These are phyloP conservation scores for Sylvicola cinctus DNA, from an alignment of 2,888 invertebrate species.

Conservation along the genomic window DNA sequence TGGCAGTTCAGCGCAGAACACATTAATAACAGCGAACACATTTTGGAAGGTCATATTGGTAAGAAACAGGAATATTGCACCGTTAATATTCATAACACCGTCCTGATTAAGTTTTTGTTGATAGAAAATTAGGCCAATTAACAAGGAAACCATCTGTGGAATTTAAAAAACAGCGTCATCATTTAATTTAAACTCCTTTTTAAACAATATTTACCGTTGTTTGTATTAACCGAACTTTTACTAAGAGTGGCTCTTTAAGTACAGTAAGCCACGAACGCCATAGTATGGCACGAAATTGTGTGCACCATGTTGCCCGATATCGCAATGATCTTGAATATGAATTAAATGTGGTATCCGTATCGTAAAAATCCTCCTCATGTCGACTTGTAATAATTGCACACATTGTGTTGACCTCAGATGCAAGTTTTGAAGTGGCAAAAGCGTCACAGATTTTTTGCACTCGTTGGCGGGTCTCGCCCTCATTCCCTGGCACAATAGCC, in stretches of 20 bases:
- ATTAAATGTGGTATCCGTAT: too few species aligned
- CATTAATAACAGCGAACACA: slow-evolving; percentile 84
- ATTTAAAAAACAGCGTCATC: not conserved
- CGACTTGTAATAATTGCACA: slow-evolving; percentile 38
- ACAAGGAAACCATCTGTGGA: slow-evolving; percentile 64
- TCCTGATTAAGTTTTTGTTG: slow-evolving; percentile 63
- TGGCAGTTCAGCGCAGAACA: slow-evolving; percentile 76
- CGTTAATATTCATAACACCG: slow-evolving; percentile 87
- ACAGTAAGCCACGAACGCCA: slow-evolving; percentile 82
- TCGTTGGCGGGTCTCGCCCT: slow-evolving; percentile 55
- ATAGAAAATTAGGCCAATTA: slow-evolving; percentile 75
- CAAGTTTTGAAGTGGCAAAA: slow-evolving; percentile 28
- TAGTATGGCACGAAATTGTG: slow-evolving; percentile 72
- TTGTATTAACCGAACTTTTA: slow-evolving; percentile 73
- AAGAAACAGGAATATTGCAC: slow-evolving; percentile 72
- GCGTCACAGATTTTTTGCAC: slow-evolving; percentile 61
- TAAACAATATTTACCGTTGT: slow-evolving; percentile 49
- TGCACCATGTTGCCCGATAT: slow-evolving; percentile 72
- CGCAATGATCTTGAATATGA: too few species aligned
- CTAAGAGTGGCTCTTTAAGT: slow-evolving; percentile 73
- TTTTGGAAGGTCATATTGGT: slow-evolving; percentile 90
- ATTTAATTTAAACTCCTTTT: not conserved
- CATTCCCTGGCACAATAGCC: slow-evolving; percentile 67
- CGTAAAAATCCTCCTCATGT: slow-evolving; percentile 27
- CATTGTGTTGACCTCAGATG: slow-evolving; percentile 11